These are phyloP conservation scores for Eriocheir sinensis DNA, from an alignment of 1,140 invertebrate species.

Conservation along the genomic window DNA sequence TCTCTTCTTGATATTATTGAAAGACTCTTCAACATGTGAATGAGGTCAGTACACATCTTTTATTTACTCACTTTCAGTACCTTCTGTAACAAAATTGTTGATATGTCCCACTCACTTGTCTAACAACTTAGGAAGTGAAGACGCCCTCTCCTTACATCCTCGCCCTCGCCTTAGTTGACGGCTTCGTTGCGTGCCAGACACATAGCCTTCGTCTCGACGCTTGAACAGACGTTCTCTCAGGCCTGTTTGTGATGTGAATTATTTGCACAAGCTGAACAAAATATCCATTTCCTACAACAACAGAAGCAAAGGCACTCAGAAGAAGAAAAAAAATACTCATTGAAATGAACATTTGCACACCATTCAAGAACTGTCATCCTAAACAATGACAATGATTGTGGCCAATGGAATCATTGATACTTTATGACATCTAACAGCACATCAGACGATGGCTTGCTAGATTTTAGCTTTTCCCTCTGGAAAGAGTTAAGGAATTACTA, in stretches of 20 bases:
- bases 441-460: background rate
- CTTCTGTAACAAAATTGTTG: background rate
- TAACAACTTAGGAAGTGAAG: conserved; percentile 92
- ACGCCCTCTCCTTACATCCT: conserved; percentile 90
- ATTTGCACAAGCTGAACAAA: too few species aligned
- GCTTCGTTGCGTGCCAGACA: conserved; percentile 83
- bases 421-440: background rate
- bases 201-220: conserved; percentile 87
- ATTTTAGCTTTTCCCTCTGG: background rate
- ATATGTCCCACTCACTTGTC: conserved; percentile 85
- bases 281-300: too few species aligned
- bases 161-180: conserved; percentile 83
- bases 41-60: too few species aligned
- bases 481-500: background rate
- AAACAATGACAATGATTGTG: conserved; percentile 13
- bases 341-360: too few species aligned
- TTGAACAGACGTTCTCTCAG: conserved; percentile 80
- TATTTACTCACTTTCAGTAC: too few species aligned
- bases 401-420: background rate
- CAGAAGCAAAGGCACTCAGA: too few species aligned
- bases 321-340: too few species aligned
- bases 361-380: too few species aligned
- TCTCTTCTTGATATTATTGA: too few species aligned
- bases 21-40: too few species aligned
- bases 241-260: conserved; percentile 38